A percentile compares a stretch with the other conserved stretches of the same genome.
These are phyloP conservation scores for Scortum barcoo DNA, from an alignment of 2,113 vertebrate species.

Conservation along the genomic window DNA sequence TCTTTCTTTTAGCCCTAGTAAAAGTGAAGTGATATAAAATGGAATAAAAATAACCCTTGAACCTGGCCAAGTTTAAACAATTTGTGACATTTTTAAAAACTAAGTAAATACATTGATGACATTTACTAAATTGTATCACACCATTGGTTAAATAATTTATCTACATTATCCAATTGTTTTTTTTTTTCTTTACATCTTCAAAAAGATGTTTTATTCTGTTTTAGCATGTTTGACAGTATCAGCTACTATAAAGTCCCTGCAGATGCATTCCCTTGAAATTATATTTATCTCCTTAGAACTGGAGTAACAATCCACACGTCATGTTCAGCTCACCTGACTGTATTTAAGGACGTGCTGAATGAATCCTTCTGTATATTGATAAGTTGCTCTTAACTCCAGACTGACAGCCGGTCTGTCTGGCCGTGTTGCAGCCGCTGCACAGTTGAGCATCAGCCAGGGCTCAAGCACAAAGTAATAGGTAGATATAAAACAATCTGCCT, in stretches of 20 bases:
- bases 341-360: not conserved
- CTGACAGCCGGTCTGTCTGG: slow-evolving; percentile 23
- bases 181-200: not conserved
- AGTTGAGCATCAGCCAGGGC: slow-evolving; percentile 33
- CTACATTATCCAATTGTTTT: not conserved
- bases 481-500: slow-evolving; percentile 49
- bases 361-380: too few relatives aligned
- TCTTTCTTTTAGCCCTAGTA: not conserved
- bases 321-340: slow-evolving; percentile 21
- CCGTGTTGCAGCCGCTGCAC: slow-evolving; percentile 23
- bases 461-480: slow-evolving; percentile 32
- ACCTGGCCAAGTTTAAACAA: not conserved
- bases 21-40: too few relatives aligned
- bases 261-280: not conserved
- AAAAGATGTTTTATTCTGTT: not conserved
- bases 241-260: not conserved
- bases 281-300: not conserved
- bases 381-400: slow-evolving; percentile 18
- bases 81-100: too few relatives aligned
- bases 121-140: not conserved
- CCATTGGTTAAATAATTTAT: not conserved
- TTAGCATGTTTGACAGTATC: slow-evolving; percentile 4
- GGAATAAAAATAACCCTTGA: not conserved
- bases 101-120: too few relatives aligned
- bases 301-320: not conserved